Evolutionary conservation across 2,888 invertebrate genomes (phyloP).

Genomic region (Apotomis turbidana): DNA sequence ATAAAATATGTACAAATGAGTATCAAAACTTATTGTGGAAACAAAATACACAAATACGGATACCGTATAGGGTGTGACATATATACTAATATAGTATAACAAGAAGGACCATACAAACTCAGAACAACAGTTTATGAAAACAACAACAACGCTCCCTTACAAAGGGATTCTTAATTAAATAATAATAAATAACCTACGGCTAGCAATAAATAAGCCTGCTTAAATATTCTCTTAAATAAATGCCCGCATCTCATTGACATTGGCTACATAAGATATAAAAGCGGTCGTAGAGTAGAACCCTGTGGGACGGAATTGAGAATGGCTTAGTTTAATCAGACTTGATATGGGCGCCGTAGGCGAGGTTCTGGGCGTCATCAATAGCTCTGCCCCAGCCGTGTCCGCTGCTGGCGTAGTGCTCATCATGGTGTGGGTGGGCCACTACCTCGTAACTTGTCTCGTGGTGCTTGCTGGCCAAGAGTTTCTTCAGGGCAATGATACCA

Average conservation of each 20-base stretch:
- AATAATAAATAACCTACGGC: slow-evolving; percentile 74
- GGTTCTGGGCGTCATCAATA: slow-evolving; percentile 80
- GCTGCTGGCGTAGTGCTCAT: slow-evolving; percentile 79
- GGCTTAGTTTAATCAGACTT: slow-evolving; percentile 65
- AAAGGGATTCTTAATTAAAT: slow-evolving; percentile 70
- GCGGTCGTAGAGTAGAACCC: slow-evolving; percentile 55
- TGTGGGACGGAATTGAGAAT: slow-evolving; percentile 44
- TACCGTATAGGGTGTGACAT: slow-evolving; percentile 73
- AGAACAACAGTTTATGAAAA: slow-evolving; percentile 75
- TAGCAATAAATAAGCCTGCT: slow-evolving; percentile 69
- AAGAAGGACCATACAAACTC: slow-evolving; percentile 73
- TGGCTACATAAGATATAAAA: slow-evolving; percentile 45
- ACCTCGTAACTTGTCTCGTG: slow-evolving; percentile 90
- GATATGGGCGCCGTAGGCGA: slow-evolving; percentile 84
- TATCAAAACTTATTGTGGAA: slow-evolving; percentile 56
- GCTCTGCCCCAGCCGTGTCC: slow-evolving; percentile 87
- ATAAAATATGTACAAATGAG: slow-evolving; percentile 47
- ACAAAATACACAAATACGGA: slow-evolving; percentile 80
- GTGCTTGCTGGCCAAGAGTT: slow-evolving; percentile 88
- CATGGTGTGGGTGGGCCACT: slow-evolving; percentile 86
- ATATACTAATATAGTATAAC: slow-evolving; percentile 78
- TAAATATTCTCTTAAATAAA: slow-evolving; percentile 26
- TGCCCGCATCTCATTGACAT: slow-evolving; percentile 41
- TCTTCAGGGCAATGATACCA: slow-evolving; percentile 87
- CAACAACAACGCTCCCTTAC: slow-evolving; percentile 68